Evolutionary conservation across 2,113 vertebrate species (phyloP).

Genomic region (Callospermophilus lateralis): DNA sequence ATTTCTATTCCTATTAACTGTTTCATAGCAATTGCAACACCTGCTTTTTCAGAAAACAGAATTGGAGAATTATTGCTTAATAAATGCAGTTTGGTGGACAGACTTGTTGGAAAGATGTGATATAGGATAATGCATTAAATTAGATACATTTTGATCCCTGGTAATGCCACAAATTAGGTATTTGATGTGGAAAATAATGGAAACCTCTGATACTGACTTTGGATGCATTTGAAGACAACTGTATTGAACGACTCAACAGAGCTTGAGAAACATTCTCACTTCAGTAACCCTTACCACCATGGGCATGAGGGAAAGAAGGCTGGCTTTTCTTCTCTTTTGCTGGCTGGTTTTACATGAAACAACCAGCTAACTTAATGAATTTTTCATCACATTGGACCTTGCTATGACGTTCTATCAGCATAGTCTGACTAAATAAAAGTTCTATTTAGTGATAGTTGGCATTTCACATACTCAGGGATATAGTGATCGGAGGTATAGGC

Average conservation of each 20-base stretch:
- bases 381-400: not conserved
- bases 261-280: not conserved
- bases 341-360: not conserved
- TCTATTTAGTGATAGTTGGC: not conserved
- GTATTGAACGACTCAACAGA: not conserved
- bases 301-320: not conserved
- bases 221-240: not conserved
- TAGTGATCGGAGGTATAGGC: not conserved
- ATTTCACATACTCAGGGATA: not conserved
- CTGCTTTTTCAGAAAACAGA: not conserved
- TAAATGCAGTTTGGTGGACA: not conserved
- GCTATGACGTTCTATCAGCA: not conserved
- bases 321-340: not conserved
- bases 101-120: not conserved
- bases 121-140: not conserved
- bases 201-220: not conserved
- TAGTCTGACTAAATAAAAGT: not conserved
- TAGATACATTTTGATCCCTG: not conserved
- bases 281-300: not conserved
- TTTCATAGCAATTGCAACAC: not conserved
- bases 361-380: not conserved
- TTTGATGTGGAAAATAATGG: slow-evolving; percentile 1
- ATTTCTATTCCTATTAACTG: not conserved
- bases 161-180: not conserved
- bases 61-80: not conserved